These are phyloP conservation scores for Odontomyia ornata DNA, from an alignment of 2,888 invertebrate genomes.

Conservation along the genomic window DNA sequence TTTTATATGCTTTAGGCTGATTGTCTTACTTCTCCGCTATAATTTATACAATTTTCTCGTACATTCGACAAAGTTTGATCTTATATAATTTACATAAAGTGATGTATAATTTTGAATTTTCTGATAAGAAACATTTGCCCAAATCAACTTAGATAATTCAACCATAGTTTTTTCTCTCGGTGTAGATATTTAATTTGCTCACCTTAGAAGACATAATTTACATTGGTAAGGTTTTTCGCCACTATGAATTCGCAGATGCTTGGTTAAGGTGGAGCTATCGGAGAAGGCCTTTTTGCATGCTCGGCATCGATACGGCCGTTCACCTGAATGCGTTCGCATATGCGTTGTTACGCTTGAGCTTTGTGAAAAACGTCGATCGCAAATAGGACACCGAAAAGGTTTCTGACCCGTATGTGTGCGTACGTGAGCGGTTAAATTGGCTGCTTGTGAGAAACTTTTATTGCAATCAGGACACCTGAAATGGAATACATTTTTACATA, in stretches of 20 bases:
- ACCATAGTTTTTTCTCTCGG: no score
- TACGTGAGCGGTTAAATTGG: constrained; percentile 97
- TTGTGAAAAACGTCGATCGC: constrained; percentile 96
- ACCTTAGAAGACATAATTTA: constrained; percentile 90
- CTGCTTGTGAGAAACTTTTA: constrained; percentile 97
- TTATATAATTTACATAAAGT: no score
- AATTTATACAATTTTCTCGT: no score
- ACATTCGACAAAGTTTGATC: no score
- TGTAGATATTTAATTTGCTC: no score
- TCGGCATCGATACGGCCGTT: constrained; percentile 93
- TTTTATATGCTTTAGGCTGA: no score
- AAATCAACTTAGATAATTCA: no score
- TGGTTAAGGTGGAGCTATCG: constrained; percentile 97
- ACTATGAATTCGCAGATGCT: constrained; percentile 89
- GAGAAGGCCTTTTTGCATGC: constrained; percentile 99
- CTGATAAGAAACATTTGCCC: no score
- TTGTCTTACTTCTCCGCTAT: no score
- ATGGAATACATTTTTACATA: background rate
- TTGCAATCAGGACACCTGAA: constrained; percentile 85
- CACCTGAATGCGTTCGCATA: constrained; percentile 99
- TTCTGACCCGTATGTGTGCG: constrained; percentile 93
- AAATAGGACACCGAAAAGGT: constrained; percentile 96
- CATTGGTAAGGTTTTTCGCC: constrained; percentile 97
- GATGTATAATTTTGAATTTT: no score
- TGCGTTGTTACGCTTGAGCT: constrained; percentile 96